Evolutionary conservation across 2,888 invertebrate species (phyloP).

Genomic region (Ochropacha duplaris): DNA sequence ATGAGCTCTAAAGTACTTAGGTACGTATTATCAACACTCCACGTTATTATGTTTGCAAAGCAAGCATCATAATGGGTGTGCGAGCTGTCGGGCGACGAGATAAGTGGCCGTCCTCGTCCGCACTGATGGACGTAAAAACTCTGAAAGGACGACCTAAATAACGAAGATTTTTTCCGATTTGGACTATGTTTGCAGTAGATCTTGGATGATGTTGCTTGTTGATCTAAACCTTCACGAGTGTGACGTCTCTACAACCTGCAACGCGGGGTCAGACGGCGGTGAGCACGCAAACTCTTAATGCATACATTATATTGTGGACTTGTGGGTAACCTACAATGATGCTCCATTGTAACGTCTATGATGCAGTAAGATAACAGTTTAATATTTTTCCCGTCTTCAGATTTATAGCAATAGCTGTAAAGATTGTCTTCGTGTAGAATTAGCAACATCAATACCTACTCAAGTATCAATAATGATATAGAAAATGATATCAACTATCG

Average conservation of each 20-base stretch:
- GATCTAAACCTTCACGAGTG: conserved; percentile 52
- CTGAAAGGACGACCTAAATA: conserved; percentile 48
- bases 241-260: conserved; percentile 47
- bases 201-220: conserved; percentile 43
- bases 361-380: not conserved
- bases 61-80: conserved; percentile 48
- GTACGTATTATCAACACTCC: conserved; percentile 34
- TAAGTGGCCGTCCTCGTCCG: conserved; percentile 52
- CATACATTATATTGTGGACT: too few relatives aligned
- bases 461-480: not conserved
- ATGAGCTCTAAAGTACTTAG: conserved; percentile 14
- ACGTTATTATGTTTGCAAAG: conserved; percentile 52
- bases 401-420: not conserved
- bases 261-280: conserved; percentile 48
- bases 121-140: conserved; percentile 43
- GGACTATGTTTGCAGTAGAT: conserved; percentile 32
- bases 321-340: conserved; percentile 12
- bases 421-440: not conserved
- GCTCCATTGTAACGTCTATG: not conserved
- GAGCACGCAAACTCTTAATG: conserved; percentile 26
- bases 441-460: not conserved
- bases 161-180: conserved; percentile 30
- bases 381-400: not conserved
- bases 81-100: conserved; percentile 43
- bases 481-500: not conserved